Evolutionary conservation across 2,113 vertebrate genomes (phyloP), one percentile per base, ranked within the genome.

Genomic region (Mastomys natalensis): DNA sequence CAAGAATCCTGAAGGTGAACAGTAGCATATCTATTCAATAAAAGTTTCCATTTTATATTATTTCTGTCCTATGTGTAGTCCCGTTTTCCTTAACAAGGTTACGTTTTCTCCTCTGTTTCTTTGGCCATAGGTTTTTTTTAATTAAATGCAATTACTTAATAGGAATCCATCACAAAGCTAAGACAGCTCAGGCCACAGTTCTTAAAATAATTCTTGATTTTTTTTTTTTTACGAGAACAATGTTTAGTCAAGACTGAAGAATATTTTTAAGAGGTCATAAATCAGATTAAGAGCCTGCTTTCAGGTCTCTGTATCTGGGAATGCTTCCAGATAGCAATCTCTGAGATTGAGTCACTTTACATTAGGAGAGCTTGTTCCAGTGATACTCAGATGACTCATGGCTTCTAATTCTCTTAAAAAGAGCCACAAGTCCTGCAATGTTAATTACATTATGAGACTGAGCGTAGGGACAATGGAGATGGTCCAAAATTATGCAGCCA

Each of bases 331-430:
- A 98, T 90, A 98, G 98, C 99, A 98, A 99, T 99, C 97, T 98
- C 96, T 60, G 97, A 89, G 98, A 99, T 99, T 99, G 98, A 99
- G 97, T 99, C 98, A 98, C 98, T 98, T 97, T 96, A 96, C 97
- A 97, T 77, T 98, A 97, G 95, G 91, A 98, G 97, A 98, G 96
- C 85, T 98, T 97, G 95, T 98, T 98, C 98, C 95, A 95, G 97
- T 98, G 98, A 99, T 98, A 97, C 98, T 98, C 97, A 62, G 98
- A 98, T 99, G 99, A 99, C 97, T 99, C 98, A 99, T 98, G 97
- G 97, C 97, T 97, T 98, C 97, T 99, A 99, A 99, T 99, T 98
- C 98, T 73, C 94, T 98, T 98, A 98, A 98, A 98, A 98, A 98
- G 98, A 98, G 98, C 98, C 98, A 98, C 91, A 98, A 98, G 98